Conservation (phyloP, 2,888 invertebrate genomes). For the Aspidiotus destructor region DNA sequence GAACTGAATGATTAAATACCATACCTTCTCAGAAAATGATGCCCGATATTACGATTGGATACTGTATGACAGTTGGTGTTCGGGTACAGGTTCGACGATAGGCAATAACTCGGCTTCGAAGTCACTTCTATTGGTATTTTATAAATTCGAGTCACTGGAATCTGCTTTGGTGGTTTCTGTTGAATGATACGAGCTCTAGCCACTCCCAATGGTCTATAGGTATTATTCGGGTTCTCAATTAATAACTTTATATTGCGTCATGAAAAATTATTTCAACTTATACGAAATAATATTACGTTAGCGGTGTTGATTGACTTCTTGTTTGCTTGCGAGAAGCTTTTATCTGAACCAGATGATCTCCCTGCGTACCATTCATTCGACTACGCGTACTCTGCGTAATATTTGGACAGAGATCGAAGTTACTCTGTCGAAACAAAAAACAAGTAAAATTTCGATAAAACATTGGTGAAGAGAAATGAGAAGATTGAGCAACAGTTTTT, state of each 20-base stretch:
- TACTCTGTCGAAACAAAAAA: neutral
- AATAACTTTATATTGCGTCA: neutral
- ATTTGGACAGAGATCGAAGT: neutral
- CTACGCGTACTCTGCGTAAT: slow-evolving; percentile 3
- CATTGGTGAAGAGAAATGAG: neutral
- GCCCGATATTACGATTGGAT: too few relatives aligned
- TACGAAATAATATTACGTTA: slow-evolving; percentile 16
- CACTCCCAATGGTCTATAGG: neutral
- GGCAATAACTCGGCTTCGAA: slow-evolving; percentile 7
- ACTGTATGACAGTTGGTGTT: neutral
- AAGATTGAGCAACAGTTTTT: neutral
- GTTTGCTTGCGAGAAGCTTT: slow-evolving; percentile 21
- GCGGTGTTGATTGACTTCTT: slow-evolving; percentile 13
- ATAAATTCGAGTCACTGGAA: slow-evolving; percentile 13
- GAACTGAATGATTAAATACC: too few relatives aligned
- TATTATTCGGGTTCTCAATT: neutral
- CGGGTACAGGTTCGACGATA: slow-evolving; percentile 6
- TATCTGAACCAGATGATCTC: slow-evolving; percentile 17
- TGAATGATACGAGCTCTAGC: neutral
- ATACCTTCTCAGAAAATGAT: too few relatives aligned
- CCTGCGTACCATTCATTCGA: slow-evolving; percentile 14
- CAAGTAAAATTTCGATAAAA: neutral
- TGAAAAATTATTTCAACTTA: neutral
- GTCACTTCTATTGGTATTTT: slow-evolving; percentile 16
- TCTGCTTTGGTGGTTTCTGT: slow-evolving; percentile 1